These are phyloP conservation scores for Chondrilla cf. caribensis DNA, from an alignment of 37 sponge, comb jelly and placozoan species.

Conservation along the genomic window DNA sequence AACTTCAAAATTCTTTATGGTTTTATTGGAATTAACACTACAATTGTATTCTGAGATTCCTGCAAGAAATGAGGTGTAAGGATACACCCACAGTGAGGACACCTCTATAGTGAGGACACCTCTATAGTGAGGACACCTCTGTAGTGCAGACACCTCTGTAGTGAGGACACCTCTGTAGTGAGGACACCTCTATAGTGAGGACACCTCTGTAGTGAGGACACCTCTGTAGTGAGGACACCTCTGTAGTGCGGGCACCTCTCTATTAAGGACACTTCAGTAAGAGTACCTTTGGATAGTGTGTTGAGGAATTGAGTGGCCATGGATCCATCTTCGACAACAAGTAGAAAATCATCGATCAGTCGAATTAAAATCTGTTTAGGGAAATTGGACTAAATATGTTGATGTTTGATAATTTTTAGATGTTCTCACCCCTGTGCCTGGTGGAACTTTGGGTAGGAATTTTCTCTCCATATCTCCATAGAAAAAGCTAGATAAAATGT, in stretches of 20 bases:
- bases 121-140: not conserved
- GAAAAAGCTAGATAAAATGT: constrained; percentile 40
- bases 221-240: too few relatives aligned
- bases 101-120: not conserved
- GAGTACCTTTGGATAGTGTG: constrained; percentile 28
- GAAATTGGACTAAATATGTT: too few relatives aligned
- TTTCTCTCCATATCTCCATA: constrained; percentile 59
- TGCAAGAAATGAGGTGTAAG: not conserved
- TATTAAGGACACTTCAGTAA: not conserved
- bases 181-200: not conserved
- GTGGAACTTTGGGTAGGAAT: constrained; percentile 36
- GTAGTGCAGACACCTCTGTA: too few relatives aligned
- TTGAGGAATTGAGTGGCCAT: constrained; percentile 39
- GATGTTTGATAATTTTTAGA: not conserved
- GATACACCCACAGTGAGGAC: not conserved
- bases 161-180: not conserved
- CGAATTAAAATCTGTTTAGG: constrained; percentile 50
- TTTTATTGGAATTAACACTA: constrained; percentile 38
- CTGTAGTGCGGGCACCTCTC: too few relatives aligned
- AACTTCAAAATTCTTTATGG: constrained; percentile 50
- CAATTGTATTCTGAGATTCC: constrained; percentile 68
- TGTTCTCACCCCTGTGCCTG: constrained; percentile 27
- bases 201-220: constrained; percentile 9
- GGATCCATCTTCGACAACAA: constrained; percentile 28
- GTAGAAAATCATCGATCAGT: constrained; percentile 63